phyloP scores from a whole-genome alignment of 30 jellyfish, hydroid and myxozoan species.

The Chrysaora quinquecirrha region DNA sequence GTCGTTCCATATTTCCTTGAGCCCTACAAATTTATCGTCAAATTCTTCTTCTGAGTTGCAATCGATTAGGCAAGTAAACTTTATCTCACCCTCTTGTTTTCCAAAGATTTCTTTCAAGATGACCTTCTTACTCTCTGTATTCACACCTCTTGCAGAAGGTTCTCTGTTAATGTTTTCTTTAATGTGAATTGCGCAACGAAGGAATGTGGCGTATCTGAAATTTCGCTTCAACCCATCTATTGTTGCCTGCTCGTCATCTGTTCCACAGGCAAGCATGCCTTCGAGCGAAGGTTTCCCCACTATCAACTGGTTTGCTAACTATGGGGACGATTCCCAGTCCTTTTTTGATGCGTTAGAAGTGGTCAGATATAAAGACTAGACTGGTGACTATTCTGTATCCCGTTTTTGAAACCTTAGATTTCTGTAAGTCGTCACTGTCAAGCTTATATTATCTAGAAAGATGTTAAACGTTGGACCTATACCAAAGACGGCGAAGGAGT shows the following conservation, averaged over 20 bases:
- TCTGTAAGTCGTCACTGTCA: too few relatives aligned
- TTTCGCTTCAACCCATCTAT: too few relatives aligned
- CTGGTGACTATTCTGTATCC: not conserved
- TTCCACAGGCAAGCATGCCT: too few relatives aligned
- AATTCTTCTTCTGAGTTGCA: too few relatives aligned
- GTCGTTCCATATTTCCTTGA: not conserved
- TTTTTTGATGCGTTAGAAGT: not conserved
- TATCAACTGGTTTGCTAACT: not conserved
- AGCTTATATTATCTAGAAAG: not conserved
- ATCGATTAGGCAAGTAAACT: not conserved
- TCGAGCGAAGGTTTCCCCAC: not conserved
- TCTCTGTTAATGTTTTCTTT: too few relatives aligned
- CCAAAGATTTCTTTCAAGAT: conserved; percentile 1
- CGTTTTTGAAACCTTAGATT: not conserved
- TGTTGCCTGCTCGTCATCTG: too few relatives aligned
- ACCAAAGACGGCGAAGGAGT: too few relatives aligned
- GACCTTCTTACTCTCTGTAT: not conserved
- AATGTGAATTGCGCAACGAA: not conserved
- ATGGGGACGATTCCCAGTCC: not conserved
- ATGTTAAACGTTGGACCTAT: not conserved
- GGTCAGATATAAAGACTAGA: not conserved
- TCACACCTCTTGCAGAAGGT: not conserved
- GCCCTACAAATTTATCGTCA: not conserved
- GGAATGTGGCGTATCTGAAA: conserved; percentile 1
- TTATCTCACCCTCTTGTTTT: not conserved